Evolutionary conservation across 2,797 vertebrate genomes (phyloP).

Genomic region (Staurois parvus): DNA sequence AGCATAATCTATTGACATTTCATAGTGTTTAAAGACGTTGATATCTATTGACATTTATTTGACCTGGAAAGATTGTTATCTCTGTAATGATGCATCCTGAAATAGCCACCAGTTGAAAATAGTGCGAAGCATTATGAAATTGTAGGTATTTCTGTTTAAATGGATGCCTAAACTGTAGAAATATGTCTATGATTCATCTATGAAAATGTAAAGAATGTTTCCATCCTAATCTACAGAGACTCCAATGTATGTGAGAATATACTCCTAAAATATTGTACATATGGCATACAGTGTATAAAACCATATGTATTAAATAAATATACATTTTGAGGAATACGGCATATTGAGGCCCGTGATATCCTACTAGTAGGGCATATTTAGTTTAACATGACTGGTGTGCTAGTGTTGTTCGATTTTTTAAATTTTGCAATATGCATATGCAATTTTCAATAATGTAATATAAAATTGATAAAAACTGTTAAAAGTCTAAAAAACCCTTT

Average conservation of each 20-base stretch:
- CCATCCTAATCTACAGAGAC: too few relatives aligned
- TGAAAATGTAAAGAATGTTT: background rate
- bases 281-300: background rate
- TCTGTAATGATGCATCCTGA: conserved; percentile 33
- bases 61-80: conserved; percentile 46
- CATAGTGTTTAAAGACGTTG: conserved; percentile 34
- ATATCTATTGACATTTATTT: conserved; percentile 53
- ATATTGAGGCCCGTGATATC: too few relatives aligned
- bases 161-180: background rate
- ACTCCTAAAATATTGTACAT: too few relatives aligned
- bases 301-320: background rate
- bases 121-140: background rate
- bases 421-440: too few relatives aligned
- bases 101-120: conserved; percentile 27
- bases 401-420: too few relatives aligned
- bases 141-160: background rate
- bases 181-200: background rate
- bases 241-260: too few relatives aligned
- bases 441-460: too few relatives aligned
- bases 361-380: too few relatives aligned
- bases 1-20: conserved; percentile 47
- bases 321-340: background rate
- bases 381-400: too few relatives aligned
- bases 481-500: too few relatives aligned
- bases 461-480: too few relatives aligned